Conservation (phyloP, 2,888 invertebrate genomes). For the Drosophila putrida region DNA sequence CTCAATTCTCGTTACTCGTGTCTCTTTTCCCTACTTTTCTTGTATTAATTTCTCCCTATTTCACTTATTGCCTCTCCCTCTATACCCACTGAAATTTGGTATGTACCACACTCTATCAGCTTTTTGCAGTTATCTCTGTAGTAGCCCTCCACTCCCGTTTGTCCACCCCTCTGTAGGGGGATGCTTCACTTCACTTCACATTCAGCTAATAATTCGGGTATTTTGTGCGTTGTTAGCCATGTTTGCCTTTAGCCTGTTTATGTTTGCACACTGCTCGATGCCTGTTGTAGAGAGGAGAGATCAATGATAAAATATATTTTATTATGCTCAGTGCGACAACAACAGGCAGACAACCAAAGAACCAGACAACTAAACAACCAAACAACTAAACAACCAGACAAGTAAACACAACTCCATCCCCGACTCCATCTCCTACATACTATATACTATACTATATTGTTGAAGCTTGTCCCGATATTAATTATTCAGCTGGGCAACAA, state of each 20-base stretch:
- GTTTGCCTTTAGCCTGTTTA: constrained; percentile 55
- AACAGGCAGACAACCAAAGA: constrained; percentile 17
- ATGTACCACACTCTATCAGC: constrained; percentile 3
- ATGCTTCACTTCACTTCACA: neutral
- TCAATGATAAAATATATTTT: constrained; percentile 77
- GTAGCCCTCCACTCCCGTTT: neutral
- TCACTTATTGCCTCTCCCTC: too few relatives aligned
- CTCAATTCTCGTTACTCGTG: too few relatives aligned
- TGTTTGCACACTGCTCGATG: constrained; percentile 45
- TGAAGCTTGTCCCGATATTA: constrained; percentile 48
- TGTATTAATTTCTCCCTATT: neutral
- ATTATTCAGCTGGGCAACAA: constrained; percentile 50
- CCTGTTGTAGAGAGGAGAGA: constrained; percentile 37
- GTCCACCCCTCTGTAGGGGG: neutral
- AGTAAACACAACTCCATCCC: neutral
- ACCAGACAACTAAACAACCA: constrained; percentile 30
- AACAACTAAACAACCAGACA: constrained; percentile 17
- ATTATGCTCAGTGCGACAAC: constrained; percentile 63
- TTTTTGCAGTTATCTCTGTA: constrained; percentile 10
- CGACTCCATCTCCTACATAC: neutral
- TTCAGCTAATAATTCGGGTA: constrained; percentile 38
- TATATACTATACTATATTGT: constrained; percentile 27
- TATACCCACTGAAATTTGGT: neutral
- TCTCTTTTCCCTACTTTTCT: too few relatives aligned
- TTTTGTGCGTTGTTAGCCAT: constrained; percentile 50